Percentiles rank a stretch among this genome's conserved stretches.
Conservation (phyloP, 1,140 invertebrate species). For the Cydia fagiglandana region DNA sequence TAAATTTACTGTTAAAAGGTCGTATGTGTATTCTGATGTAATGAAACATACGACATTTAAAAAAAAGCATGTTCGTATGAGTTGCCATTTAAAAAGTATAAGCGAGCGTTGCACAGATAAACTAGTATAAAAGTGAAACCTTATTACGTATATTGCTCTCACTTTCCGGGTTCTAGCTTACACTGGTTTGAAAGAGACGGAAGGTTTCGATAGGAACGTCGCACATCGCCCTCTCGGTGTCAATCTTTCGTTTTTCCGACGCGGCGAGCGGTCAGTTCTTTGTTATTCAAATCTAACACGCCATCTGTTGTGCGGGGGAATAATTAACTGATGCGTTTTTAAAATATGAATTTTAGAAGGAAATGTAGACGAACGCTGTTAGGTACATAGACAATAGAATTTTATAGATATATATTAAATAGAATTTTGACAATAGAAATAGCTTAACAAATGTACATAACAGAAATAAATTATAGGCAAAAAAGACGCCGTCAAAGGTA, state of each 20-base stretch:
- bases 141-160: neutral
- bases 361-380: neutral
- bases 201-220: slow-evolving; percentile 14
- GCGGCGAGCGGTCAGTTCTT: slow-evolving; percentile 54
- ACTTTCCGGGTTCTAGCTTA: neutral
- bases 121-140: neutral
- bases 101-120: neutral
- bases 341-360: slow-evolving; percentile 37
- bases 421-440: no score
- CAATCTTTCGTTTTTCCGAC: slow-evolving; percentile 60
- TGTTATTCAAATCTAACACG: slow-evolving; percentile 67
- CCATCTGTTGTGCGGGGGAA: slow-evolving; percentile 46
- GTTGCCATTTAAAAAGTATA: neutral
- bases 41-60: neutral
- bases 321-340: slow-evolving; percentile 56
- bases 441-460: no score
- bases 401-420: no score
- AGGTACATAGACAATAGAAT: neutral
- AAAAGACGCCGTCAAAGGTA: no score
- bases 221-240: slow-evolving; percentile 39
- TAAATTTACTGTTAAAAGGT: neutral
- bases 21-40: neutral
- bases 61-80: neutral
- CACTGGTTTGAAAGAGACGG: neutral
- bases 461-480: no score